These are phyloP conservation scores for Drosophila glabriapex DNA, from an alignment of 2,888 invertebrate genomes.

Conservation along the genomic window DNA sequence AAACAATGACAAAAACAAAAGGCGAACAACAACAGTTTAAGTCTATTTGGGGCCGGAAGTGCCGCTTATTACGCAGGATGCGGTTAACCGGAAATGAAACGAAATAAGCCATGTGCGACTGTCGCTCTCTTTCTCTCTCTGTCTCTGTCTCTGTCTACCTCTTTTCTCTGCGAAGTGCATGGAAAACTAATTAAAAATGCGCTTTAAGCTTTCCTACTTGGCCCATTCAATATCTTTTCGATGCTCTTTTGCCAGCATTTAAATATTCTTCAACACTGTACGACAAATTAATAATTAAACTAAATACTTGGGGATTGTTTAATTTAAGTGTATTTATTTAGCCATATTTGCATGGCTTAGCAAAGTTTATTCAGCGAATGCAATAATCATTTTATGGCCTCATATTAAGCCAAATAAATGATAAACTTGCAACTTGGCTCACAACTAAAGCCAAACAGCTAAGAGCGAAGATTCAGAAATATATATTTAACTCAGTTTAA, in stretches of 20 bases:
- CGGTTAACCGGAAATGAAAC: constrained; percentile 82
- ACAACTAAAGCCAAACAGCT: background rate
- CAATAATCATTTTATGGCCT: background rate
- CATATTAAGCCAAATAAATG: background rate
- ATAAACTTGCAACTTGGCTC: background rate
- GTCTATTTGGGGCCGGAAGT: constrained; percentile 73
- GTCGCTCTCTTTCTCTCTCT: background rate
- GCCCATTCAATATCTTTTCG: constrained; percentile 33
- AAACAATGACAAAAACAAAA: constrained; percentile 56
- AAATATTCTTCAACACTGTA: constrained; percentile 12
- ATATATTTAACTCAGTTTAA: background rate
- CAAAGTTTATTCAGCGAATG: background rate
- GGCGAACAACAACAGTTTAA: constrained; percentile 72
- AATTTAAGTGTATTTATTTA: background rate
- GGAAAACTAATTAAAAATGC: constrained; percentile 64
- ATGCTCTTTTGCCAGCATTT: constrained; percentile 6
- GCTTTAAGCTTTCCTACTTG: constrained; percentile 49
- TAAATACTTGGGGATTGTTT: background rate
- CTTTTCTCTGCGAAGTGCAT: constrained; percentile 42
- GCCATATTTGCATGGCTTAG: background rate
- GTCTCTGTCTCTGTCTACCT: background rate
- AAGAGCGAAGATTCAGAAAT: background rate
- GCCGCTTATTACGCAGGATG: constrained; percentile 81
- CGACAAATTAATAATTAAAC: background rate
- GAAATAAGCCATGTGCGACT: constrained; percentile 78